Base-by-base conservation (phyloP, 2,888 invertebrate genomes). In the Heliconius charithonia region DNA sequence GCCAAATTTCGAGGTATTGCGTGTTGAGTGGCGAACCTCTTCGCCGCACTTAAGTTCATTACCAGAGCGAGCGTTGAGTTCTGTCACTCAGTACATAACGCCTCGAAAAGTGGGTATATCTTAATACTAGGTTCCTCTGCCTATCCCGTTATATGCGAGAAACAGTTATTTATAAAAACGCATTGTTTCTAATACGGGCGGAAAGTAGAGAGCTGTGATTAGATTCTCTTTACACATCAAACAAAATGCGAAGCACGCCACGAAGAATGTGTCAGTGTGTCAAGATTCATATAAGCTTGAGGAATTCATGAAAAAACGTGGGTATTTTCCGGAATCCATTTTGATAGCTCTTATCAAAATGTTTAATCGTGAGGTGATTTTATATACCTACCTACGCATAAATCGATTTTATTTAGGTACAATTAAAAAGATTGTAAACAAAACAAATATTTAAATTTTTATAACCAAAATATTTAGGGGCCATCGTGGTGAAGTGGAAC, bases 291-390 rank as follows among this genome's bases (percentile, higher is more conserved):
- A 65, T 37, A 37, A 69, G 0, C 13, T 25, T n/a, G 37, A 69
- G 22, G 41, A 69, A 2, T 41, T 69, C 25, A 25, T n/a, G 9
- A 25, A 69, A n/a, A 56, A 72, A 32, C 4, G n/a, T 7, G 32
- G 51, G 9, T 71, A 71, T 37, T 59, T 72, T 72, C 72, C 72
- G n/a, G 72, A 32, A 72, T 72, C n/a, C 32, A n/a, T 32, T 2
- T 13, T n/a, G 56, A 56, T 72, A 59, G 29, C n/a, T 59, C 25
- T 69, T 69, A 69, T 41, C 67, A 41, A 25, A n/a, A 41, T 32
- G n/a, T 25, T 32, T 72, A 56, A 32, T 72, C 56, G 9, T 16
- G 56, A 59, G n/a, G 32, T n/a, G n/a, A 56, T n/a, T 72, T 72
- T 59, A 32, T 22, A 72, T 19, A 51, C 6, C 45, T 19, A 51